Base-by-base conservation (phyloP, 1,140 invertebrate species). In the Hirudo medicinalis region DNA sequence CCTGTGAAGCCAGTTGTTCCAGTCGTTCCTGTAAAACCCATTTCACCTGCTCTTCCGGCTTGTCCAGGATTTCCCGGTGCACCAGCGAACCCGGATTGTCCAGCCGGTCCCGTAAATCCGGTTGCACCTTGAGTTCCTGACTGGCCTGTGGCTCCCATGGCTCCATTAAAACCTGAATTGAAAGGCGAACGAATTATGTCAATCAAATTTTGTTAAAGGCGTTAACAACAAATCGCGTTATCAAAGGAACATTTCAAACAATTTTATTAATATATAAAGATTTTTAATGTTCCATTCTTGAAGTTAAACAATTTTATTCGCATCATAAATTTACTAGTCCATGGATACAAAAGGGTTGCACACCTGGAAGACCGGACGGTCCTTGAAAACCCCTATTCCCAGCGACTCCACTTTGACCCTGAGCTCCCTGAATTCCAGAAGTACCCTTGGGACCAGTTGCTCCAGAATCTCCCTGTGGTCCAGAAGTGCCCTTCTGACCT, bases 1-100 rank as follows among this genome's bases (percentile, higher is more conserved):
- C 74, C 74, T n/a, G 32, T 53, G 25, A 49, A 63, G 3, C 74
- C 74, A 29, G 60, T 67, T 32, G 72, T 25, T 70, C 73, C 73
- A 55, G 49, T 74, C 17, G 66, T 40, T 55, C 73, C 73, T 40
- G 71, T 19, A 32, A 53, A 60, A 11, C 69, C 69, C 43, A 29
- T 40, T 43, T 17, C 32, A 20, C 71, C 71, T 15, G 63, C 25
- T 70, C 32, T 29, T 40, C 71, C 71, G 9, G 36, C 54, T 22
- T 25, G 40, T 57, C 69, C 69, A 54, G 43, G 36, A 27, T 27
- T 40, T n/a, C 71, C 71, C 49, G 32, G 17, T 69, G 71, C n/a
- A 60, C 72, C 71, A 25, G 32, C 19, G 8, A 6, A 25, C 9
- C 70, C 67, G 54, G 22, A 32, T 40, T 53, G 22, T n/a, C 69